These are phyloP conservation scores for Ricordea florida DNA, from an alignment of 92 coral and sea anemone species.

Conservation along the genomic window DNA sequence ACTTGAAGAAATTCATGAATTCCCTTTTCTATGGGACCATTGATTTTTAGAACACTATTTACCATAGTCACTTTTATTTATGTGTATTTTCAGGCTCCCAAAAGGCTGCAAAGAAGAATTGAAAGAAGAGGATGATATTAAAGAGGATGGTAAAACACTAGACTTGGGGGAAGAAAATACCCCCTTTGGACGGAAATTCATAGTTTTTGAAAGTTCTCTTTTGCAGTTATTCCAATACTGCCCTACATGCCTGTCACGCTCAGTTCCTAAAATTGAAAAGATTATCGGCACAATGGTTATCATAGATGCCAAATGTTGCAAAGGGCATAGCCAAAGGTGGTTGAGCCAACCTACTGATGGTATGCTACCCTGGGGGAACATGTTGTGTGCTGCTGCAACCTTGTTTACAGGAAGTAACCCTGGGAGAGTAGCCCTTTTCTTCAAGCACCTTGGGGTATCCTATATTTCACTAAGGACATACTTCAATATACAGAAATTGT, in stretches of 20 bases:
- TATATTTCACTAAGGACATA: constrained; percentile 43
- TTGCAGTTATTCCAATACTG: constrained; percentile 37
- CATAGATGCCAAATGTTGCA: constrained; percentile 22
- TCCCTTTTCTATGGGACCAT: too few species aligned
- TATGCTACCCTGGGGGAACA: constrained; percentile 34
- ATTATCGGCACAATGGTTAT: constrained; percentile 23
- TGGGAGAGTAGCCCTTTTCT: constrained; percentile 36
- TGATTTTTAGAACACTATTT: too few species aligned
- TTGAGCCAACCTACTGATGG: constrained; percentile 31
- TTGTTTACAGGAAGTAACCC: constrained; percentile 48
- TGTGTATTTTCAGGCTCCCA: too few species aligned
- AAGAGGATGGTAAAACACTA: background rate
- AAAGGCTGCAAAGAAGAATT: background rate
- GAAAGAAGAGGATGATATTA: too few species aligned
- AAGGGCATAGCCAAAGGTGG: constrained; percentile 32
- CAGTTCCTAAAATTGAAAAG: constrained; percentile 13
- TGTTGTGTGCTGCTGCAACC: constrained; percentile 43
- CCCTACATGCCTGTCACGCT: constrained; percentile 17
- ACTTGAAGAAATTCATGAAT: too few species aligned
- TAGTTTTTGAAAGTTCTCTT: constrained; percentile 44
- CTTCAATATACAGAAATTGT: constrained; percentile 23
- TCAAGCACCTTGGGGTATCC: constrained; percentile 18
- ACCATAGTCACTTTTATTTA: too few species aligned
- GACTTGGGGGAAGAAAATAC: constrained; percentile 7
- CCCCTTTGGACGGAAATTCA: constrained; percentile 20